These are phyloP conservation scores for Netelia virgata DNA, from an alignment of 2,888 invertebrate species.

Conservation along the genomic window DNA sequence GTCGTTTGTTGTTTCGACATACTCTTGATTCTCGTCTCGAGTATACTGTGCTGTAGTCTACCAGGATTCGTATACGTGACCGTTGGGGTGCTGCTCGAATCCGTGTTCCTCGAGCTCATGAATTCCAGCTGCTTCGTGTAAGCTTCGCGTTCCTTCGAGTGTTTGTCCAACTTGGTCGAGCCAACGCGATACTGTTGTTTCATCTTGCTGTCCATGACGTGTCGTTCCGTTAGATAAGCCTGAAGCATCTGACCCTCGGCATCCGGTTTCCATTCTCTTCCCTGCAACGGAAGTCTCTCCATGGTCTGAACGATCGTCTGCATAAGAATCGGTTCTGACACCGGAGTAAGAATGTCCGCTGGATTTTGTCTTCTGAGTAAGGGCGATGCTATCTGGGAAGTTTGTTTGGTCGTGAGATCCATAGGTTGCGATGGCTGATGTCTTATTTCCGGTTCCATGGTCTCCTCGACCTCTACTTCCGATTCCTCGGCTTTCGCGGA, in stretches of 20 bases:
- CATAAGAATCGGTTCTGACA: conserved; percentile 88
- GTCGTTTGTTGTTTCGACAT: conserved; percentile 69
- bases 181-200: conserved; percentile 86
- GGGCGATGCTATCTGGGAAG: conserved; percentile 60
- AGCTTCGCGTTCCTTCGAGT: conserved; percentile 71
- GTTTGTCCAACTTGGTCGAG: conserved; percentile 74
- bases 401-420: conserved; percentile 85
- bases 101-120: conserved; percentile 70
- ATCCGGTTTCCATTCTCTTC: conserved; percentile 85
- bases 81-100: conserved; percentile 74
- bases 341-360: conserved; percentile 87
- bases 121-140: conserved; percentile 74
- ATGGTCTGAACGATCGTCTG: conserved; percentile 89
- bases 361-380: conserved; percentile 75
- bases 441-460: conserved; percentile 65
- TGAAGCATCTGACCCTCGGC: conserved; percentile 89
- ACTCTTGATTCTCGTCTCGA: conserved; percentile 74
- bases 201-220: conserved; percentile 89
- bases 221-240: conserved; percentile 90
- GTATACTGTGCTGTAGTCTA: conserved; percentile 74
- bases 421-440: conserved; percentile 79
- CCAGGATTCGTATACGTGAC: conserved; percentile 79
- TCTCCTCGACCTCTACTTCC: conserved; percentile 74
- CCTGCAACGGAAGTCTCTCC: conserved; percentile 87
- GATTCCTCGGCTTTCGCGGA: conserved; percentile 74